Conservation (phyloP, 2,888 invertebrate genomes). For the Cephus sareptanus region DNA sequence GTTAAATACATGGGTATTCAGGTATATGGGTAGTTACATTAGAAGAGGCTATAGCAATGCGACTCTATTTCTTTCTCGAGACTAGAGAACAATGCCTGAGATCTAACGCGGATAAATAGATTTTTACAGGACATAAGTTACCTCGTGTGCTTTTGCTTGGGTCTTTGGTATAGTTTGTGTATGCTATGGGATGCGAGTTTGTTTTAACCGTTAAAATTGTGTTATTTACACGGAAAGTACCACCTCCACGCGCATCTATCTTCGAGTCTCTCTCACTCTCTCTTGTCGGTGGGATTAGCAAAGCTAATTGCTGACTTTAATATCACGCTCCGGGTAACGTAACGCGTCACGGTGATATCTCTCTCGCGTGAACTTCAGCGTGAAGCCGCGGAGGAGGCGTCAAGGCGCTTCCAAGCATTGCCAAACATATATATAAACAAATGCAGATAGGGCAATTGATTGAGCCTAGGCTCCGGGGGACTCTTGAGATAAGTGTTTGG, state of each 20-base stretch:
- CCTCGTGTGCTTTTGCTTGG: neutral
- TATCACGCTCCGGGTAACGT: slow-evolving; percentile 6
- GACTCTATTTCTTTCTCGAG: slow-evolving; percentile 18
- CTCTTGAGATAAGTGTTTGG: neutral
- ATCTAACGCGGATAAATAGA: slow-evolving; percentile 63
- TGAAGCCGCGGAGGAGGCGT: slow-evolving; percentile 3
- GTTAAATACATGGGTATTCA: too few relatives aligned
- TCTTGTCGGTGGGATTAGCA: slow-evolving; percentile 44
- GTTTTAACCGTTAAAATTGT: slow-evolving; percentile 37
- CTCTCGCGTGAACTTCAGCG: slow-evolving; percentile 7
- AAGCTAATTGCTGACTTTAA: slow-evolving; percentile 49
- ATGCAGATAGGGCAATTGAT: neutral
- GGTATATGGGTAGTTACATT: neutral
- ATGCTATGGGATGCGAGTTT: neutral
- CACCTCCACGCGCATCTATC: neutral
- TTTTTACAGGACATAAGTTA: slow-evolving; percentile 60
- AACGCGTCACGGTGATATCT: slow-evolving; percentile 11
- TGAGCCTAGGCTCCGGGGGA: neutral
- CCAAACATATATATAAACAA: neutral
- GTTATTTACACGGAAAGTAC: slow-evolving; percentile 46
- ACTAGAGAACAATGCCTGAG: slow-evolving; percentile 59
- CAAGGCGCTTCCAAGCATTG: neutral
- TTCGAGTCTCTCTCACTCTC: neutral
- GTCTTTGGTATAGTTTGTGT: neutral
- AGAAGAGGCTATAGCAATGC: slow-evolving; percentile 6